Conservation (phyloP, 2,797 vertebrate genomes). For the Sebastes iracundus region DNA sequence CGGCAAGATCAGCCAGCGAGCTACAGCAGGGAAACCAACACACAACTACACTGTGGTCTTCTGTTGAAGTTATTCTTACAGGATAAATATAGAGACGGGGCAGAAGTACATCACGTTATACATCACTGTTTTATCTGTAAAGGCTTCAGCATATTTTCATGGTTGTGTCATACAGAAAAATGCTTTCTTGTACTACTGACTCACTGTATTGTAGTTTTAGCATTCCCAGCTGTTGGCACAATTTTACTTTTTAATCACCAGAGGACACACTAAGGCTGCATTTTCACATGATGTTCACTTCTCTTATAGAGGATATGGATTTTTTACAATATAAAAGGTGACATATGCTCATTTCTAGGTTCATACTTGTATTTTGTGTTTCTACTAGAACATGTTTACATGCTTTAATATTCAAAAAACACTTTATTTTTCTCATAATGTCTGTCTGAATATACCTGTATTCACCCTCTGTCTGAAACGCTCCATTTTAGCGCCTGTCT, state of each 20-base stretch:
- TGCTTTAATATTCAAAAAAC: too few species aligned
- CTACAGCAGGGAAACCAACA: rapidly evolving
- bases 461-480: too few species aligned
- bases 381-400: too few species aligned
- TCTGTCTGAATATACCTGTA: too few species aligned
- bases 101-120: neutral
- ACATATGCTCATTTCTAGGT: neutral
- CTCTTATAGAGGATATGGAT: neutral
- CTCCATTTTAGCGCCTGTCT: too few species aligned
- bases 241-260: neutral
- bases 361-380: too few species aligned
- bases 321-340: neutral
- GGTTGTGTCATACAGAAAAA: constrained; percentile 29
- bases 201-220: constrained; percentile 17
- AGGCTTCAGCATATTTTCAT: constrained; percentile 15
- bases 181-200: constrained; percentile 14
- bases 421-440: too few species aligned
- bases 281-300: neutral
- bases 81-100: neutral
- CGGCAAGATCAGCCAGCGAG: too few species aligned
- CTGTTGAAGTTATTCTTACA: neutral
- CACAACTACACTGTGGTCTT: neutral
- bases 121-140: neutral
- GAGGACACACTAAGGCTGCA: neutral
- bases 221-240: constrained; percentile 48